Conservation (phyloP, 53 echinoderm and acorn worm species). For the Luidia sarsii region DNA sequence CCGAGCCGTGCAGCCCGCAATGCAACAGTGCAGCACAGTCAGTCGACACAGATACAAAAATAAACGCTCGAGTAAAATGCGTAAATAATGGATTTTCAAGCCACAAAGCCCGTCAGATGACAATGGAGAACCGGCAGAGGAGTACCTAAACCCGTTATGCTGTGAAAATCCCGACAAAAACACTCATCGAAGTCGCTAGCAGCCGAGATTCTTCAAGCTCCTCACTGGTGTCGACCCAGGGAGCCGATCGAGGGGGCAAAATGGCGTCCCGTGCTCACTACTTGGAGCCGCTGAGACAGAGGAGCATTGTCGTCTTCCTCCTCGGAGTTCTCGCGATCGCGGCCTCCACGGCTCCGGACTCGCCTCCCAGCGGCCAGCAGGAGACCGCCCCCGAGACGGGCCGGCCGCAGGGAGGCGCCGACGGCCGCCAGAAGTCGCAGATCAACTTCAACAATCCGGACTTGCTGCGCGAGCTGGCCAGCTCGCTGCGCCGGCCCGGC, state of each 20-base stretch:
- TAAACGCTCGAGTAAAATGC: too few species aligned
- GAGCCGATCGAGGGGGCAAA: background rate
- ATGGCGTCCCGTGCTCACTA: too few species aligned
- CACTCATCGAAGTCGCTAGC: too few species aligned
- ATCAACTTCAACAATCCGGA: slow-evolving; percentile 54
- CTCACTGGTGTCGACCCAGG: background rate
- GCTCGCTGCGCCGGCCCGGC: slow-evolving; percentile 32
- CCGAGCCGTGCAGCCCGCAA: too few species aligned
- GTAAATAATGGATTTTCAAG: background rate
- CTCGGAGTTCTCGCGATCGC: background rate
- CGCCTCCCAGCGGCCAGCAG: background rate
- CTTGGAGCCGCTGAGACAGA: background rate
- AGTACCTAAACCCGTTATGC: background rate
- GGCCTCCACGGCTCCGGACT: background rate
- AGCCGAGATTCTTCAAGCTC: too few species aligned
- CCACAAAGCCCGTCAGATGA: background rate
- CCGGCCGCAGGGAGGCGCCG: background rate
- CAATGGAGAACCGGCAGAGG: background rate
- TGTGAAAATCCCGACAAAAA: slow-evolving; percentile 1
- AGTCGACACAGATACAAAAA: too few species aligned
- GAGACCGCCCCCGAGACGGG: background rate
- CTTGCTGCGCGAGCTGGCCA: slow-evolving; percentile 30
- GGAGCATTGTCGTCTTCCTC: slow-evolving; percentile 22
- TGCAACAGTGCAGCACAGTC: too few species aligned
- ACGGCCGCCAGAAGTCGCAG: background rate